phyloP scores from a whole-genome alignment of 2,113 vertebrate species.

The Loxodonta africana region DNA sequence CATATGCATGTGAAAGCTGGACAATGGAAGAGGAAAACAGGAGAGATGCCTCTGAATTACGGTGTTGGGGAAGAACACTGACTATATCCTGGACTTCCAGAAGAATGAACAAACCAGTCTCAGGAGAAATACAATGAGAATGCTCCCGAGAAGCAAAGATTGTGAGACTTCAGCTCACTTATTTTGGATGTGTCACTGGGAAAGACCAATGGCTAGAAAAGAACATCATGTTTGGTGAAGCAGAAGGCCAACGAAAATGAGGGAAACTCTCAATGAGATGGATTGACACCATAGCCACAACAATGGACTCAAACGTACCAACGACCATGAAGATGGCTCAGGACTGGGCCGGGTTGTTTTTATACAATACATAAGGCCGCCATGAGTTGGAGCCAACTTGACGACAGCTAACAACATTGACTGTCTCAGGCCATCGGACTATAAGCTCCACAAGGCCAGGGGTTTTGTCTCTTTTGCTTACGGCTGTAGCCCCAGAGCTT shows the following conservation, averaged over 20 bases:
- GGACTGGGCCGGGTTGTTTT: background rate
- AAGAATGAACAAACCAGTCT: background rate
- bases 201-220: background rate
- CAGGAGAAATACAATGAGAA: background rate
- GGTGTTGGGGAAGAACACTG: background rate
- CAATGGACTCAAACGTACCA: background rate
- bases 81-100: background rate
- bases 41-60: background rate
- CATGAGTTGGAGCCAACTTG: background rate
- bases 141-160: background rate
- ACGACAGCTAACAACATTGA: background rate
- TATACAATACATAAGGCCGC: background rate
- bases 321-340: background rate
- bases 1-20: background rate
- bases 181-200: background rate
- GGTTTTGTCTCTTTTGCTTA: background rate
- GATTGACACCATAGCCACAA: background rate
- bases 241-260: background rate
- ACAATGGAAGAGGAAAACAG: background rate
- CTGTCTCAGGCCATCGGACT: background rate
- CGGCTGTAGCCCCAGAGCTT: fast-evolving
- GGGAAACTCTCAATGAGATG: background rate
- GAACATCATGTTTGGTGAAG: background rate
- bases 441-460: fast-evolving
- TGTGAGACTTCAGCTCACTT: background rate